Evolutionary conservation across 2,113 vertebrate species (phyloP), one percentile per base, ranked within the genome.

Genomic region (Copsychus sechellarum): DNA sequence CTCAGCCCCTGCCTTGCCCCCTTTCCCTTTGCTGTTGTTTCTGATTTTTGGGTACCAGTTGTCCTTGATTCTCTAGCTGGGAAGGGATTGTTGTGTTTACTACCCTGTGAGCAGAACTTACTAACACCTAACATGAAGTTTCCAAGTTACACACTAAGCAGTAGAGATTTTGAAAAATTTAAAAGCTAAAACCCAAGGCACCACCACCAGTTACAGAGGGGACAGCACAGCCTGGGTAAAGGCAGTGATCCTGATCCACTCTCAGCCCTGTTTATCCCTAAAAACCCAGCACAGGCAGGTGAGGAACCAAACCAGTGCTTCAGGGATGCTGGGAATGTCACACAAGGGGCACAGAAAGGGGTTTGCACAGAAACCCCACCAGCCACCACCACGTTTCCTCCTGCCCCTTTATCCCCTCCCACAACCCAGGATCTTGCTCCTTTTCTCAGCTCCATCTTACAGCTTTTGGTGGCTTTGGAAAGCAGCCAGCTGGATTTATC

Each of bases 201-300:
- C 11, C 84, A 22, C 45, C 4, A 23, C 29, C 5, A 17, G 50
- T 29, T 29, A 14, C 15, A 48, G 47, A 18, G 34, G 22, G 3
- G 12, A 43, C 47, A 19, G n/a, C 1, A 2, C 9, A 77, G 42
- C 23, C 73, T 8, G 15, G 15, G 48, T 11, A 34, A 26, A n/a
- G 0, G 16, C 22, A 28, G 33, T 0, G 8, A 62, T 0, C 14
- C 58, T 15, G 58, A 38, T 7, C 50, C 2, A 0, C 38, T 14
- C 60, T 7, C 33, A 21, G 40, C 26, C 16, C 7, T 5, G 0
- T 4, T 36, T 11, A 26, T 3, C 61, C 4, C 5, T 3, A 29
- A 42, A 74, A 62, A 12, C 20, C 64, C 0, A 6, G 20, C 6
- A 34, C 2, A 62, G 38, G 11, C 43, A 80, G 57, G 17, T 20